Base-by-base conservation (phyloP, 2,797 vertebrate genomes). In the Notolepis coatsorum region DNA sequence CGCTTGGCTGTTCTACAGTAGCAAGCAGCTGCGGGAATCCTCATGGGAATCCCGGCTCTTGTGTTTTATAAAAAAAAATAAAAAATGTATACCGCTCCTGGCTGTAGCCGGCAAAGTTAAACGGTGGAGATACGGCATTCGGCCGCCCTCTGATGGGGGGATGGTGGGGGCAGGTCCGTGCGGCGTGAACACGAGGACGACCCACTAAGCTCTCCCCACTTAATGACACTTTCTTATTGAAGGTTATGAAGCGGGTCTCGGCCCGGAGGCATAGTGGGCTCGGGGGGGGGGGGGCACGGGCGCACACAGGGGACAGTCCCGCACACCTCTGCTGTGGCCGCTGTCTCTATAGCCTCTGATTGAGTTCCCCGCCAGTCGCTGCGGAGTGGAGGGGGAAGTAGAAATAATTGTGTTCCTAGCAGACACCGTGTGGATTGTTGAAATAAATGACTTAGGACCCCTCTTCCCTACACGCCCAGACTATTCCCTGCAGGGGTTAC, bases 331-430 rank as follows among this genome's bases (percentile, higher is more conserved):
- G 7, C 71, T 1, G 61, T 15, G 27, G 75, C 75, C 79, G 74
- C 79, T 73, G 73, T 87, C 88, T 88, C 87, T 85, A 88, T 90
- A 89, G 89, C 90, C 92, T 89, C 84, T 90, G 88, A 91, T 92
- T 75, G 70, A 87, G 81, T 83, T 86, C 72, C 76, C 73, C 79
- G 80, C 80, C 81, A 74, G 83, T 77, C 61, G 68, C 72, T 41
- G 63, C 43, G 75, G 64, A 85, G 75, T 77, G 83, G 79, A 80
- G 77, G 80, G 55, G 79, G 79, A 77, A 90, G 84, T 66, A 71
- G 72, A 88, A 91, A 91, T 92, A 91, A 93, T 90, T 92, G 91
- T 85, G 84, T 85, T 91, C 81, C 74, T 84, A 73, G 86, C 87
- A 60, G 83, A 86, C 79, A 77, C 88, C 81, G 82, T 80, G 77